Conservation (phyloP, 2,888 invertebrate genomes). For the Halocaridina rubra region DNA sequence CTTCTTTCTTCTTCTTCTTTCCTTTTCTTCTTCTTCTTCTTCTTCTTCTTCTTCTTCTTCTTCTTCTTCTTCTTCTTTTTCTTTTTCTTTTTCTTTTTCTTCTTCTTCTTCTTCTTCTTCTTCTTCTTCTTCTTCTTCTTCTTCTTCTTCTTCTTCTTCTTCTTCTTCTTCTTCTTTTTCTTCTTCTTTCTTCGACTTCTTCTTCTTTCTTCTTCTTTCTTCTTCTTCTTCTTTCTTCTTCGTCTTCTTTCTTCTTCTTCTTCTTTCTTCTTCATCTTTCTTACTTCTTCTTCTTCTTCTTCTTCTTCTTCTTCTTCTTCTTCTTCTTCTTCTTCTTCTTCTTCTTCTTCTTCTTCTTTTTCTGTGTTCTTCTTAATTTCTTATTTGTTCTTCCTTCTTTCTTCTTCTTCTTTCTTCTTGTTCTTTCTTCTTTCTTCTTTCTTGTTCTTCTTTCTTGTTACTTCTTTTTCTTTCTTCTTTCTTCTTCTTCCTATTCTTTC, state of each 20-base stretch:
- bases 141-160: not conserved
- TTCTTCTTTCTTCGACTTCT: not conserved
- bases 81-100: not conserved
- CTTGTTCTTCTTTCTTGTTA: not conserved
- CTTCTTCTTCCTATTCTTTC: not conserved
- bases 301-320: not conserved
- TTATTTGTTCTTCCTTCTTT: not conserved
- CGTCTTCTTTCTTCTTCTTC: not conserved
- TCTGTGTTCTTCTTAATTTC: not conserved
- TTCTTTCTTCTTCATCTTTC: not conserved
- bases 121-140: not conserved
- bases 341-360: not conserved
- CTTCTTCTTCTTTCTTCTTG: not conserved
- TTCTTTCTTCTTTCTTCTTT: not conserved
- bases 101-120: not conserved
- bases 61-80: not conserved
- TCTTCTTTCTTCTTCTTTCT: not conserved
- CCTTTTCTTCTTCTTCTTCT: not conserved
- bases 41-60: not conserved
- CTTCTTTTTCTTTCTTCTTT: not conserved
- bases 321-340: not conserved
- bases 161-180: not conserved
- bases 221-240: not conserved
- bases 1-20: not conserved
- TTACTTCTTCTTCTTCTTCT: not conserved